These are phyloP conservation scores for Gasterosteus aculeatus DNA, from an alignment of 2,113 vertebrate species.

Conservation along the genomic window DNA sequence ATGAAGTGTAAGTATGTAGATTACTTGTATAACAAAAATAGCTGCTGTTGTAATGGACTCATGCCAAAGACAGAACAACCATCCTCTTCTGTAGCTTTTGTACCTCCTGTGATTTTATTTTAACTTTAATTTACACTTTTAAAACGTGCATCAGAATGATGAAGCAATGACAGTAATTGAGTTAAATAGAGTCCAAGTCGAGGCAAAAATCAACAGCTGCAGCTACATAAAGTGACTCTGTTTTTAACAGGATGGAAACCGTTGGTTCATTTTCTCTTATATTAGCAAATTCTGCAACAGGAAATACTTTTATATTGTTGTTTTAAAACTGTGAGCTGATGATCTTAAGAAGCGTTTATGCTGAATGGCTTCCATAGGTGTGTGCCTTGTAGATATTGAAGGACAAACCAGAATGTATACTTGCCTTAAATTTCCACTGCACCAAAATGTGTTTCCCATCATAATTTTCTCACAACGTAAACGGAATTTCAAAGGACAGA, in stretches of 20 bases:
- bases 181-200: not conserved
- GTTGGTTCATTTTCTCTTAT: constrained; percentile 1
- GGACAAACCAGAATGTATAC: constrained; percentile 57
- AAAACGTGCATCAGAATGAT: constrained; percentile 6
- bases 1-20: constrained; percentile 17
- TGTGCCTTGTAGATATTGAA: constrained; percentile 68
- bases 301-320: constrained; percentile 1
- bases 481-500: constrained; percentile 9
- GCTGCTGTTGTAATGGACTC: constrained; percentile 25
- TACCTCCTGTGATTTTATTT: constrained; percentile 21
- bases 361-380: constrained; percentile 42
- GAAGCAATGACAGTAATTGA: not conserved
- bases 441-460: constrained; percentile 38
- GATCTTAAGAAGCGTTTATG: constrained; percentile 5
- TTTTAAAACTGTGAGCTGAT: constrained; percentile 12
- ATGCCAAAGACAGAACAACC: constrained; percentile 54
- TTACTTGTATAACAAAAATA: constrained; percentile 3
- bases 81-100: constrained; percentile 18
- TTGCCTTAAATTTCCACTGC: constrained; percentile 73
- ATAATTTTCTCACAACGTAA: constrained; percentile 7
- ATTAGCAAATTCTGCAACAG: constrained; percentile 10
- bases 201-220: not conserved
- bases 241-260: constrained; percentile 17
- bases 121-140: constrained; percentile 25
- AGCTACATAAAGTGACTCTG: not conserved